Evolutionary conservation across 2,797 vertebrate genomes (phyloP).

Genomic region (Denticeps clupeoides): DNA sequence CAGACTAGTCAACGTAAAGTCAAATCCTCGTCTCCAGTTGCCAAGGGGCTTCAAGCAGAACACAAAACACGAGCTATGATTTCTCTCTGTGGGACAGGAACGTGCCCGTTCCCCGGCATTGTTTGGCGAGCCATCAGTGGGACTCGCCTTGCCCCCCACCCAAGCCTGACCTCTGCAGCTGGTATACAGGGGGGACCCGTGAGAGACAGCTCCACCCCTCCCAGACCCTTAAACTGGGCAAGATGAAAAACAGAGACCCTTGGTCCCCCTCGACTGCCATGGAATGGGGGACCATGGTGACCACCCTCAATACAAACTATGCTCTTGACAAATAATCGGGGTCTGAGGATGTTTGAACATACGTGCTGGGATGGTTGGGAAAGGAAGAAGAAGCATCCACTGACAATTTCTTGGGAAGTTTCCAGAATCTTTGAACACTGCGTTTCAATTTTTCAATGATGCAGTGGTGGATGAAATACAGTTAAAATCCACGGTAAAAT

Average conservation of each 20-base stretch:
- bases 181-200: neutral
- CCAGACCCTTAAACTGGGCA: neutral
- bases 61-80: too few species aligned
- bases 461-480: too few species aligned
- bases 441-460: constrained; percentile 11
- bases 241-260: neutral
- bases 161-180: too few species aligned
- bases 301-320: constrained; percentile 42
- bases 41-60: too few species aligned
- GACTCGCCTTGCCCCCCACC: neutral
- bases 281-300: constrained; percentile 44
- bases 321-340: constrained; percentile 52
- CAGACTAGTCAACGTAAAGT: too few species aligned
- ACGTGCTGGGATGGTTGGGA: constrained; percentile 32
- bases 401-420: constrained; percentile 51
- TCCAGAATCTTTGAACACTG: constrained; percentile 48
- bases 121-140: neutral
- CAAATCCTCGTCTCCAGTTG: too few species aligned
- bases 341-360: constrained; percentile 32
- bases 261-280: neutral
- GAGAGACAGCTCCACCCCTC: neutral
- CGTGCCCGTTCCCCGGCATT: neutral
- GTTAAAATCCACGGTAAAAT: too few species aligned
- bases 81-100: neutral
- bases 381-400: constrained; percentile 39